Conservation (phyloP, 1,140 invertebrate species). For the Papilio glaucus region DNA sequence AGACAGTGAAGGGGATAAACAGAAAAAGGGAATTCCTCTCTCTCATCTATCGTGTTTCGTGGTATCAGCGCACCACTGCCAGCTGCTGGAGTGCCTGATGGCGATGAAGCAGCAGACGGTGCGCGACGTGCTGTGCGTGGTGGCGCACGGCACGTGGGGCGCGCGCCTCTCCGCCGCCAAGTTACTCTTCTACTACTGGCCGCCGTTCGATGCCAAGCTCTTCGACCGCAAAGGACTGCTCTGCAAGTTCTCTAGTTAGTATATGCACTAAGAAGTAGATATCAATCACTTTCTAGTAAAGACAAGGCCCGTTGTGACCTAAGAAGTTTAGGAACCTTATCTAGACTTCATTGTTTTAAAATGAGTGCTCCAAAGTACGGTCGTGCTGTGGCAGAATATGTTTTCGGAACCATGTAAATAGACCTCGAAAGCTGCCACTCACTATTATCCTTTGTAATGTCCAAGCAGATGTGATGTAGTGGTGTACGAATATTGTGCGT, state of each 20-base stretch:
- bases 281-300: background rate
- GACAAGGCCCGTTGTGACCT: too few relatives aligned
- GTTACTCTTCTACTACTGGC: slow-evolving; percentile 99
- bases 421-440: too few relatives aligned
- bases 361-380: too few relatives aligned
- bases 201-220: slow-evolving; percentile 97
- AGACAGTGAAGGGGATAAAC: too few relatives aligned
- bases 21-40: too few relatives aligned
- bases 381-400: too few relatives aligned
- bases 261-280: background rate
- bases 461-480: too few relatives aligned
- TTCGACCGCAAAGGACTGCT: slow-evolving; percentile 95
- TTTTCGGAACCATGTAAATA: too few relatives aligned
- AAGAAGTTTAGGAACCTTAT: too few relatives aligned
- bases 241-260: slow-evolving; percentile 94
- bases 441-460: too few relatives aligned
- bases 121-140: slow-evolving; percentile 97
- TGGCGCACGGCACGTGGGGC: slow-evolving; percentile 97
- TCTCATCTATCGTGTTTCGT: background rate
- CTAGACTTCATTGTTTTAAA: too few relatives aligned
- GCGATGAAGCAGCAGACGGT: slow-evolving; percentile 94
- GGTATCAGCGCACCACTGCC: slow-evolving; percentile 93
- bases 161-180: slow-evolving; percentile 96
- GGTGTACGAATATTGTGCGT: too few relatives aligned
- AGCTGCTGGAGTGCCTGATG: slow-evolving; percentile 97